Base-by-base conservation (phyloP, 2,797 vertebrate species). In the Austrolebias charrua region DNA sequence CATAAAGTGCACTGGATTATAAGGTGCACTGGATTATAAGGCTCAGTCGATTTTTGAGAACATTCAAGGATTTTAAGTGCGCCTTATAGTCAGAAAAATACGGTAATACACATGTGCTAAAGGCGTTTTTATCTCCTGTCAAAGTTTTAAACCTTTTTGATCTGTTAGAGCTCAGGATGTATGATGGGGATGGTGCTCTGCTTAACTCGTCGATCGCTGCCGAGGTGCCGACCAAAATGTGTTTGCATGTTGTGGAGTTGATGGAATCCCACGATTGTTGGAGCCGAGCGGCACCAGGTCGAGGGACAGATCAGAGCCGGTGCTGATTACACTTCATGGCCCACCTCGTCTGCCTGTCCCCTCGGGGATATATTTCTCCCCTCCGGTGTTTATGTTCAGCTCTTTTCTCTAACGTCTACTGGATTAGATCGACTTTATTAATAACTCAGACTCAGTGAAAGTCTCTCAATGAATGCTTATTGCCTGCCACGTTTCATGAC, bases 151-250 rank as follows among this genome's bases (percentile, higher is more conserved):
- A 24, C 24, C 1, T 24, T 3, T 1, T 24, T 3, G 24, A 24
- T 24, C 24, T 24, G 24, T 24, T 24, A 24, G 24, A 24, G 24
- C 24, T 24, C 24, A 24, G 24, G 3, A 24, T 24, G 24, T 24
- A 2, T 24, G 24, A 24, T 24, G 24, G 24, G 24, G 2, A 24
- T 24, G 24, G 24, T 24, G 24, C 50, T 75, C 60, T 66, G 63
- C 60, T 14, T 78, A 29, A 55, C 54, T 68, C 4, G 18, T 43
- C 47, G 67, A 63, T 68, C 71, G 71, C 61, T 4, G 14, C 74
- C 63, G 62, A 82, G 66, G 74, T 63, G 28, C 45, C 81, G 84
- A 85, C 76, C 76, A 75, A 73, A 81, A 76, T 72, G 40, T 0
- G 38, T 75, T 49, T 1, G 24, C 24, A 24, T 3, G 24, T 24